Evolutionary conservation across 2,888 invertebrate species (phyloP), one percentile per base, ranked within the genome.

Genomic region (Acanthosepion pharaonis): DNA sequence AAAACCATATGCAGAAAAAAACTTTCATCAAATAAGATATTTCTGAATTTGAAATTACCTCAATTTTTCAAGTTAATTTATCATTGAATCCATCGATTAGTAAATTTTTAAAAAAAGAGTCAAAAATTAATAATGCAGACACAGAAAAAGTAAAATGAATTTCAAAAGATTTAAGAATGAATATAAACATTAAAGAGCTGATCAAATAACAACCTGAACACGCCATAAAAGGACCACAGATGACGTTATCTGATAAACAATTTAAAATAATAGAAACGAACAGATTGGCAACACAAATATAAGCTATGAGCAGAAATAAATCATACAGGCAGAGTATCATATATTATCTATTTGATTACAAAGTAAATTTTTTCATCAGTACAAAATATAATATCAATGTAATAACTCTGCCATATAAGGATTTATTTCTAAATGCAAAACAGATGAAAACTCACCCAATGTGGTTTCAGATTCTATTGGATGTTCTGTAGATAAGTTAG

Each of bases 211-310:
- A 78, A 78, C 78, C 78, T 28, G 78, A 78, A 78, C 28, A 78
- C 8, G 28, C 28, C 20, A 78, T 15, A 9, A 15, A 59, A 78
- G 33, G 78, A 78, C 78, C 78, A 78, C 9, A n/a, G 11, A n/a
- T 11, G 78, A 78, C 20, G 20, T 59, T 20, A 59, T n/a, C 78
- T n/a, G 15, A n/a, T 78, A 33, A n/a, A 78, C 78, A n/a, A n/a
- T n/a, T 78, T n/a, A n/a, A 78, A 78, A n/a, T 9, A 11, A 78
- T 33, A n/a, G 4, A n/a, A 78, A 78, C 1, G n/a, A 78, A 23
- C n/a, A 78, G 78, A 78, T 33, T 78, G 78, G n/a, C n/a, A 78
- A 78, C 78, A 78, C n/a, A 78, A 78, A 78, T 78, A 78, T 78
- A n/a, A n/a, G n/a, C 78, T 59, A 59, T 59, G 8, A 78, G 11